Evolutionary conservation across 2,113 vertebrate species (phyloP), one percentile per base, ranked within the genome.

Genomic region (Cygnus buccinator): DNA sequence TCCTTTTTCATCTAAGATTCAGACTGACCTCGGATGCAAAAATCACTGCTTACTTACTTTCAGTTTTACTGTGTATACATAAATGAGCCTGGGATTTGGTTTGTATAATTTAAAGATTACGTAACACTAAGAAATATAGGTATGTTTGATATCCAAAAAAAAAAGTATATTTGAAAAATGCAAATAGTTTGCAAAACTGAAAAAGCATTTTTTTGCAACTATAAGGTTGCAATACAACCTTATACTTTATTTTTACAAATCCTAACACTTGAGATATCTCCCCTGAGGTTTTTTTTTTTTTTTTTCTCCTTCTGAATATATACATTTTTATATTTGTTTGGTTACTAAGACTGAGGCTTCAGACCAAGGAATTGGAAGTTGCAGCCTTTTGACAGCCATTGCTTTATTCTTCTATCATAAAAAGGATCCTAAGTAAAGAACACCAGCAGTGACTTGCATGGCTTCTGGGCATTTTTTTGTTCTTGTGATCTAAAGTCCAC

Each of bases 401-500:
- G 95, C 97, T 97, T 98, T 98, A 94, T 98, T 98, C 97, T 98
- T 97, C 96, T 88, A 81, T 97, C 97, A 98, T 98, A 88, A 98
- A 98, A 98, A 98, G 97, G 97, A 97, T 98, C 97, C 95, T 98
- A 98, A 98, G 98, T 97, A 98, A 98, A 98, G 98, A 98, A 98
- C 97, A 98, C 97, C 97, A 98, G 97, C 97, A 95, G 97, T 98
- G 98, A 97, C 98, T 98, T 97, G 94, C 89, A 97, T 98, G 78
- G 98, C 98, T 98, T 95, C 98, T 98, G 98, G 98, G 97, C 98
- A 98, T 98, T 98, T 98, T 98, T 98, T 98, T 98, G 97, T 98
- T 98, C 98, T 98, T 98, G 88, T 98, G 98, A 98, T 98, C 98
- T 98, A 37, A 98, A 98, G 98, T 98, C 98, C 98, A 98, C 96